Conservation (phyloP, 2,888 invertebrate genomes). For the Plusia festucae region DNA sequence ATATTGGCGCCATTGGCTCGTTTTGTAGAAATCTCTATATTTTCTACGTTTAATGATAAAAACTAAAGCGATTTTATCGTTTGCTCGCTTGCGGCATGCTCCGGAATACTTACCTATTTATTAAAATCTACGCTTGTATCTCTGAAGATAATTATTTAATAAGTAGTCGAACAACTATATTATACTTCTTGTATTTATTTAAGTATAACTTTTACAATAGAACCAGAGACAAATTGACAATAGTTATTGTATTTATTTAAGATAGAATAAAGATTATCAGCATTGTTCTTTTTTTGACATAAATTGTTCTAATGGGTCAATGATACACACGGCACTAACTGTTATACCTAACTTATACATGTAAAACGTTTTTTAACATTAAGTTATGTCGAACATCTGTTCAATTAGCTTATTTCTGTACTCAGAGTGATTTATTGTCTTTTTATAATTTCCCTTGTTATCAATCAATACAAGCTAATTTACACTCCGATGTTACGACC, state of each 20-base stretch:
- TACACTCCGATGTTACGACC: background rate
- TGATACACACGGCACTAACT: too few species aligned
- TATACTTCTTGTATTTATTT: background rate
- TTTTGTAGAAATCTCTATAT: slow-evolving; percentile 61
- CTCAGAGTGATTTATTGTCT: background rate
- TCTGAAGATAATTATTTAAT: background rate
- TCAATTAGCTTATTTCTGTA: too few species aligned
- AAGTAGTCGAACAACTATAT: background rate
- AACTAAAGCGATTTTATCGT: slow-evolving; percentile 38
- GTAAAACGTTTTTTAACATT: too few species aligned
- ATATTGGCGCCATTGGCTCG: slow-evolving; percentile 65
- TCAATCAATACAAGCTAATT: background rate
- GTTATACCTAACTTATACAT: background rate
- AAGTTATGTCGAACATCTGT: background rate
- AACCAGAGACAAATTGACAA: background rate
- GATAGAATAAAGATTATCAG: too few species aligned
- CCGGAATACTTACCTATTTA: slow-evolving; percentile 21
- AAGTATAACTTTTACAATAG: background rate
- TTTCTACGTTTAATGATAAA: slow-evolving; percentile 52
- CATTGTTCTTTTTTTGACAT: too few species aligned
- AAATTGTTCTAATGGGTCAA: too few species aligned
- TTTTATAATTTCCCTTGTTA: background rate
- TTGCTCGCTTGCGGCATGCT: slow-evolving; percentile 11
- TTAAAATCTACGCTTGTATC: background rate
- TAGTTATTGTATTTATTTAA: too few species aligned